phyloP scores from a whole-genome alignment of 2,113 vertebrate species.

The Egretta garzetta region DNA sequence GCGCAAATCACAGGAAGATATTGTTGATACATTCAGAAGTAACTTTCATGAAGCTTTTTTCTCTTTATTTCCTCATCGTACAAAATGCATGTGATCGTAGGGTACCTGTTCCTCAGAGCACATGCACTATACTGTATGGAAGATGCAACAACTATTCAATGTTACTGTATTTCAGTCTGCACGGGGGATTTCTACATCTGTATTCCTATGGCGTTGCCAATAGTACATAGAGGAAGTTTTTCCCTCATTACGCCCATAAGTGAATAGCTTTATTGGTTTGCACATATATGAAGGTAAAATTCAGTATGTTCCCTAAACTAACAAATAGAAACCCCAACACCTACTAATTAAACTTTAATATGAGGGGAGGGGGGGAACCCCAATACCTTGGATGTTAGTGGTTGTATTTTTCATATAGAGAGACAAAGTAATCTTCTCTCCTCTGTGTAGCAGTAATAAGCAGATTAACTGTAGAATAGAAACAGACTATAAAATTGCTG shows the following conservation, averaged over 20 bases:
- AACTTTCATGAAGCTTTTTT: background rate
- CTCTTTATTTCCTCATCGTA: background rate
- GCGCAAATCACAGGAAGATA: background rate
- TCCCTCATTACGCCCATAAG: background rate
- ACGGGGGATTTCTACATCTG: background rate
- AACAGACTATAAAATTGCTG: background rate
- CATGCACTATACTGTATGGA: background rate
- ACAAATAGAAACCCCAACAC: background rate
- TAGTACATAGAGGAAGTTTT: background rate
- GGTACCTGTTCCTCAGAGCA: background rate
- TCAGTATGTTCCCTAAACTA: background rate
- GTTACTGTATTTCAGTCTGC: background rate
- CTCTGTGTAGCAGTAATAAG: background rate
- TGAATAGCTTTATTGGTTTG: background rate
- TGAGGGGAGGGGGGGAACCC: rapidly evolving
- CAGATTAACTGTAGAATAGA: background rate
- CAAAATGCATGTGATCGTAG: background rate
- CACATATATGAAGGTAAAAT: background rate
- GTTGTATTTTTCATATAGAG: background rate
- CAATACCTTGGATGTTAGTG: background rate
- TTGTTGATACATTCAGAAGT: background rate
- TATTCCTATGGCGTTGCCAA: background rate
- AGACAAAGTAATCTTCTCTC: background rate
- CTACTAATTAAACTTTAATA: background rate
- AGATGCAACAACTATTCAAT: background rate